phyloP scores from a whole-genome alignment of 2,797 vertebrate genomes.

The Syncerus caffer region DNA sequence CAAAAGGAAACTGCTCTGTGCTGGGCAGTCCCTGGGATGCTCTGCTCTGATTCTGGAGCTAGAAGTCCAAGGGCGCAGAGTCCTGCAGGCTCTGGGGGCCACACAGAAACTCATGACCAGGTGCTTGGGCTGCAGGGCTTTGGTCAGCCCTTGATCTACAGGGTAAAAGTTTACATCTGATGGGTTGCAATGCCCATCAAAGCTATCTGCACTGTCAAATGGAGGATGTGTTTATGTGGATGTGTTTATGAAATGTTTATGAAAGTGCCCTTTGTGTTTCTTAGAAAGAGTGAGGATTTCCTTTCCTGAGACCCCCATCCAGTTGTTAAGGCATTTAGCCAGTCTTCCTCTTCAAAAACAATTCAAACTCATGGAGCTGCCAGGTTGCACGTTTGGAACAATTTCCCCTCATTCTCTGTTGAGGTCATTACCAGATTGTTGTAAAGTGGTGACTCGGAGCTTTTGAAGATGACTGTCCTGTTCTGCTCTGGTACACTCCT shows the following conservation, averaged over 20 bases:
- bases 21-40: background rate
- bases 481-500: background rate
- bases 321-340: background rate
- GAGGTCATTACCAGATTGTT: background rate
- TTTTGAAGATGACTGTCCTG: background rate
- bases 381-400: background rate
- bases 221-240: background rate
- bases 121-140: fast-evolving
- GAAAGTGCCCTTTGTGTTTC: background rate
- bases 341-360: background rate
- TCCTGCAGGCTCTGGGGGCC: background rate
- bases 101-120: background rate
- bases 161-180: background rate
- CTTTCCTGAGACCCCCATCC: background rate
- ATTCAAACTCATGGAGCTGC: background rate
- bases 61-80: fast-evolving
- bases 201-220: background rate
- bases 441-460: background rate
- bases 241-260: background rate
- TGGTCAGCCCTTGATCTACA: background rate
- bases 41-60: background rate
- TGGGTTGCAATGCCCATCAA: background rate
- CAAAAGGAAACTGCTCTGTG: too few species aligned
- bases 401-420: background rate
- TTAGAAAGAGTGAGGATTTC: background rate